These are phyloP conservation scores for Lamproptera curius DNA, from an alignment of 2,888 invertebrate species.

Conservation along the genomic window DNA sequence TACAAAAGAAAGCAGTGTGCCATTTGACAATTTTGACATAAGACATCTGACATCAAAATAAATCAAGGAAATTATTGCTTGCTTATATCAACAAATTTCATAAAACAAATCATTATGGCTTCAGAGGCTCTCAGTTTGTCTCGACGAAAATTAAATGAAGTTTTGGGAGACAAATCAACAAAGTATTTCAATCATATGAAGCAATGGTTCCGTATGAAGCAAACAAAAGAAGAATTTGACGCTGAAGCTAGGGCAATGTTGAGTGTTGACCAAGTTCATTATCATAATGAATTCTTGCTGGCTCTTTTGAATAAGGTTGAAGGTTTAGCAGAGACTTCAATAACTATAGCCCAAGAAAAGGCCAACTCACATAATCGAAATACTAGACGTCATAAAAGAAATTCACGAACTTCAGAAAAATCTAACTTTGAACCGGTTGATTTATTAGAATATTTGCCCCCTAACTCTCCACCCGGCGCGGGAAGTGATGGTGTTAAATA, in stretches of 20 bases:
- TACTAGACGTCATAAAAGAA: slow-evolving; percentile 72
- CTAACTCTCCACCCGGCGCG: slow-evolving; percentile 73
- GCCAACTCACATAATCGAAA: slow-evolving; percentile 60
- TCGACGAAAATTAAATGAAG: slow-evolving; percentile 79
- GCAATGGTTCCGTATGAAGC: slow-evolving; percentile 85
- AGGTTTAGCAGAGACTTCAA: slow-evolving; percentile 64
- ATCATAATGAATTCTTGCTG: slow-evolving; percentile 91
- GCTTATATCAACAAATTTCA: not conserved
- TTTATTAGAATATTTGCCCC: slow-evolving; percentile 76
- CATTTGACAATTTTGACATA: too few relatives aligned
- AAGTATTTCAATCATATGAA: slow-evolving; percentile 86
- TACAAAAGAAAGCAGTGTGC: too few relatives aligned
- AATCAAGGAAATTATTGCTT: too few relatives aligned
- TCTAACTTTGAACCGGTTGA: slow-evolving; percentile 80
- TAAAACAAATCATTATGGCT: slow-evolving; percentile 39
- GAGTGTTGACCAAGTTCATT: slow-evolving; percentile 84
- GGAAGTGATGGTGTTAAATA: slow-evolving; percentile 73
- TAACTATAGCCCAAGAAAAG: slow-evolving; percentile 63
- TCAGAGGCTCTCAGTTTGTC: slow-evolving; percentile 75
- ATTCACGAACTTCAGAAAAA: slow-evolving; percentile 75
- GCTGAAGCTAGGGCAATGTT: slow-evolving; percentile 86
- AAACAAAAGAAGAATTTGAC: slow-evolving; percentile 92
- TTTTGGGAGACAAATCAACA: slow-evolving; percentile 82
- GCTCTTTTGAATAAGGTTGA: slow-evolving; percentile 88
- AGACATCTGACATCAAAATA: too few relatives aligned